Evolutionary conservation across 1,140 invertebrate genomes (phyloP).

Genomic region (Paraescarpia echinospica): DNA sequence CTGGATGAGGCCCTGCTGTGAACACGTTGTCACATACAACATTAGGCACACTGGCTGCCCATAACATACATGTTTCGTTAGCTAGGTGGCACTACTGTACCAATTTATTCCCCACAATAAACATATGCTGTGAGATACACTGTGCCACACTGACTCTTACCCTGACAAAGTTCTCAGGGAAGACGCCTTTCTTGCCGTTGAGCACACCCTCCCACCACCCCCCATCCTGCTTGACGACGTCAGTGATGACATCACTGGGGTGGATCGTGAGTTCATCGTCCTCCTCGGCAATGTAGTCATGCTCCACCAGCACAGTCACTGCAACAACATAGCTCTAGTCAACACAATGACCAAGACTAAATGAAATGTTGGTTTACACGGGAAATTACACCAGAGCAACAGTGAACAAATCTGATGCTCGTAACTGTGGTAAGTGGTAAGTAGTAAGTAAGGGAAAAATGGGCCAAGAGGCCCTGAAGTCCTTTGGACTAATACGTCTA

Average conservation of each 20-base stretch:
- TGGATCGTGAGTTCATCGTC: conserved; percentile 81
- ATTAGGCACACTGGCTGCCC: no score
- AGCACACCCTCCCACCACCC: conserved; percentile 61
- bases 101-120: no score
- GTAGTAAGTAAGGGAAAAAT: neutral
- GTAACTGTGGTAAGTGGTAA: no score
- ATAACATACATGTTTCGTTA: no score
- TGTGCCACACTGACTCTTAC: conserved; percentile 32
- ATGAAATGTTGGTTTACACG: neutral
- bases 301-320: conserved; percentile 56
- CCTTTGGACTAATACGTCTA: no score
- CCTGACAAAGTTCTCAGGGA: conserved; percentile 62
- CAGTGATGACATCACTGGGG: conserved; percentile 86
- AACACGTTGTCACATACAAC: no score
- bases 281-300: conserved; percentile 56
- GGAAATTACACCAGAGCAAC: no score
- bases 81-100: no score
- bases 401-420: no score
- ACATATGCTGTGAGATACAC: neutral
- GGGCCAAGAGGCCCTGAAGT: neutral
- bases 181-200: conserved; percentile 59
- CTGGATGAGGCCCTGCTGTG: no score
- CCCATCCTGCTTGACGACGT: conserved; percentile 69
- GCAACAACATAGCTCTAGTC: conserved; percentile 23
- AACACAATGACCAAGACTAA: neutral